Conservation (phyloP, 92 coral and sea anemone genomes). For the Bergia puertoricense region DNA sequence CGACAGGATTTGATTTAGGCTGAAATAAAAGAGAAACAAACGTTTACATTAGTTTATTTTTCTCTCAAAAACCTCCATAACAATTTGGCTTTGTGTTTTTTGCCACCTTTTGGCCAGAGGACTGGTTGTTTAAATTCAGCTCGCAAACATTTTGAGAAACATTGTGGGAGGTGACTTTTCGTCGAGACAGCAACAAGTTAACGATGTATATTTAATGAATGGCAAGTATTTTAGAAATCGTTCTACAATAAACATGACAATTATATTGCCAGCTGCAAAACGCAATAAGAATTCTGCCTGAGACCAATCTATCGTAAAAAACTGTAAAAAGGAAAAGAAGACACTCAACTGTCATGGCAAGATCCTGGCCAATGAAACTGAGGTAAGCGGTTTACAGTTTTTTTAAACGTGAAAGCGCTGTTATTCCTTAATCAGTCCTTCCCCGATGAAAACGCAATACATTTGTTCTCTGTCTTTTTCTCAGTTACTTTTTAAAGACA, state of each 20-base stretch:
- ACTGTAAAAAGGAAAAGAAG: not conserved
- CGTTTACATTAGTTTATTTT: not conserved
- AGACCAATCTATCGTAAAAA: too few species aligned
- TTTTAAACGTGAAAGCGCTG: not conserved
- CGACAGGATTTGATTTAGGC: not conserved
- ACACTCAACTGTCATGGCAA: not conserved
- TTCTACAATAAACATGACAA: not conserved
- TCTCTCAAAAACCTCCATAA: not conserved
- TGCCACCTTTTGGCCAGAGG: not conserved
- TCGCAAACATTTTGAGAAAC: not conserved
- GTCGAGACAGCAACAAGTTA: not conserved
- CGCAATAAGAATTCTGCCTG: too few species aligned
- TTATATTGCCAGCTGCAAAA: too few species aligned
- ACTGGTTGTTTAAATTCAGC: not conserved
- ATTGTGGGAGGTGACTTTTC: not conserved
- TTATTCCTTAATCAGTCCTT: too few species aligned
- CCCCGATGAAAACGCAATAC: not conserved
- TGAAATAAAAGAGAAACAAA: too few species aligned
- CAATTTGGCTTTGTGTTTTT: not conserved
- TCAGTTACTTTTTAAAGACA: not conserved
- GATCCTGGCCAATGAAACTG: not conserved
- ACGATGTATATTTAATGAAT: not conserved
- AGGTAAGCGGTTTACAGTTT: not conserved
- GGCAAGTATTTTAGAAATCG: not conserved
- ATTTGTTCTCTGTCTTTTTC: not conserved